Evolutionary conservation across 2,888 invertebrate genomes (phyloP).

Genomic region (Stramonita haemastoma): DNA sequence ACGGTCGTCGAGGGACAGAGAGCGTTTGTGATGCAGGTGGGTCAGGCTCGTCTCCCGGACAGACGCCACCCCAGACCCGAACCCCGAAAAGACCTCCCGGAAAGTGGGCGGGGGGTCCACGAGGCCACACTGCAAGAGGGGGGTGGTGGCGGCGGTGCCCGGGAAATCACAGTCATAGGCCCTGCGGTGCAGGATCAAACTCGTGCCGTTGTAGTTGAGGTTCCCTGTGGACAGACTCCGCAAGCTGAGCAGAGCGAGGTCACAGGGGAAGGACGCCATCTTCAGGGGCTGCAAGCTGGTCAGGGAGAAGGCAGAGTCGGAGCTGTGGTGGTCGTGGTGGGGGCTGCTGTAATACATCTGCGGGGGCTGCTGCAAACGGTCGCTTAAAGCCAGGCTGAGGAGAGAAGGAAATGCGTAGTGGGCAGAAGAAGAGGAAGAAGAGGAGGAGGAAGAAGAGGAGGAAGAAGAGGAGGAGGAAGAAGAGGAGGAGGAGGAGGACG

Average conservation of each 20-base stretch:
- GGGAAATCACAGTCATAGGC: constrained; percentile 67
- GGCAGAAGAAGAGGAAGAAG: too few species aligned
- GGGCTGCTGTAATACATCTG: constrained; percentile 57
- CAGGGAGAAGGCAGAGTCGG: constrained; percentile 57
- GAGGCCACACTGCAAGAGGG: constrained; percentile 56
- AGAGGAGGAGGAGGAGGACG: background rate
- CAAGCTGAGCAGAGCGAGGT: constrained; percentile 62
- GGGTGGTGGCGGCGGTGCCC: too few species aligned
- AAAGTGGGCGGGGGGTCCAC: constrained; percentile 48
- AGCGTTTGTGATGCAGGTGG: constrained; percentile 57
- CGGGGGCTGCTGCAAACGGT: constrained; percentile 64
- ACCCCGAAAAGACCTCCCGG: constrained; percentile 56
- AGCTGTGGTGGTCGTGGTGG: constrained; percentile 37
- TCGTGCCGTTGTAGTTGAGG: constrained; percentile 65
- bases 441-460: background rate
- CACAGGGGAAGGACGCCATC: constrained; percentile 64
- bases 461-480: background rate
- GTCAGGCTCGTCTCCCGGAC: constrained; percentile 65
- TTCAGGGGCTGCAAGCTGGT: constrained; percentile 53
- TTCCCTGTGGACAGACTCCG: constrained; percentile 63
- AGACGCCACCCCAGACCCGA: constrained; percentile 42
- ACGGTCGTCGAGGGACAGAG: constrained; percentile 47
- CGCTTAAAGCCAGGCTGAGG: constrained; percentile 54
- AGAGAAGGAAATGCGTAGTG: constrained; percentile 62
- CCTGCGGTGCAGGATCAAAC: constrained; percentile 66